Conservation (phyloP, 2,797 vertebrate species). For the Alexandromys oeconomus region DNA sequence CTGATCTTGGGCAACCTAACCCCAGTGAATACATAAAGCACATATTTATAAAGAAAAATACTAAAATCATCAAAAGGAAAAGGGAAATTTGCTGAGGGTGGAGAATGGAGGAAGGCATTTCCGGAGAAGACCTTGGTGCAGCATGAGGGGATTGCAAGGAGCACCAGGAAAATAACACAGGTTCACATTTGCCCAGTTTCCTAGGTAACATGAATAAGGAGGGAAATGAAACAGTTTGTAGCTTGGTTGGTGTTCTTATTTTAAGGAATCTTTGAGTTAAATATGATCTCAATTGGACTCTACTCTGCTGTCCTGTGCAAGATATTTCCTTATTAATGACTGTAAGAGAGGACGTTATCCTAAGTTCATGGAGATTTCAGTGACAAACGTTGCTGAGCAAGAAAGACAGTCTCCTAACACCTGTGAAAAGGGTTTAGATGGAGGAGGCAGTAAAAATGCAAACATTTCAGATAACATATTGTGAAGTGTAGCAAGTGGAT, state of each 20-base stretch:
- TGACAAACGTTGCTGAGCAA: not conserved
- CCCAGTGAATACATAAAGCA: not conserved
- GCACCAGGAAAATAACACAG: not conserved
- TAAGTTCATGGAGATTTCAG: not conserved
- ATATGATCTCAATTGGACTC: not conserved
- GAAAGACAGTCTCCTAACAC: not conserved
- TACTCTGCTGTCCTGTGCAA: not conserved
- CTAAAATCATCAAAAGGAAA: not conserved
- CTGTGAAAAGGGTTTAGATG: not conserved
- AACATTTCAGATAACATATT: not conserved
- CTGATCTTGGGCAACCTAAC: not conserved
- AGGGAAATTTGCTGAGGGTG: not conserved
- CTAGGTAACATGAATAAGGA: not conserved
- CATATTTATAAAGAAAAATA: not conserved
- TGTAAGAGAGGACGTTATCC: not conserved
- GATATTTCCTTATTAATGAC: not conserved
- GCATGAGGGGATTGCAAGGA: not conserved
- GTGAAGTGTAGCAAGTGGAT: not conserved
- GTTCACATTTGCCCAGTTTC: not conserved
- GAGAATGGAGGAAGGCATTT: too few species aligned
- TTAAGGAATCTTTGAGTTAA: not conserved
- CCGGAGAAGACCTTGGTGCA: not conserved
- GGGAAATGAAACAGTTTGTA: not conserved
- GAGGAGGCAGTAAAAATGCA: not conserved
- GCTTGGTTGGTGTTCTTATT: not conserved